Base-by-base conservation (phyloP, 2,113 vertebrate genomes). In the Alligator mississippiensis region DNA sequence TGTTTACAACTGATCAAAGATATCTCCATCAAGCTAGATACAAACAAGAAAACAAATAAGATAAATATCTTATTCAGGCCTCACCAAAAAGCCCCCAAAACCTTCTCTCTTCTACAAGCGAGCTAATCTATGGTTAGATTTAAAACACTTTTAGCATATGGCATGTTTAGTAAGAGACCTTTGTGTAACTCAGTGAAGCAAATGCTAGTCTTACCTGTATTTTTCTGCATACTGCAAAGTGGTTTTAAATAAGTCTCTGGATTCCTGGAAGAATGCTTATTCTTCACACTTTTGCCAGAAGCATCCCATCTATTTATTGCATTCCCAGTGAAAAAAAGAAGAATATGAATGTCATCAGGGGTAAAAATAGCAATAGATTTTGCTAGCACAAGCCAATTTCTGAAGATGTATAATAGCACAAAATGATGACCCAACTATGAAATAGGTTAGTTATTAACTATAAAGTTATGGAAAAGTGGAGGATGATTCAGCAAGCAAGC, bases 211-310 rank as follows among this genome's bases (percentile, higher is more conserved):
- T 38, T 95, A 97, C 89, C 93, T 95, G 30, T 62, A n/a, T 62
- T 87, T 96, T 92, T 90, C 92, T 87, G 90, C 30, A 88, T 68
- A 58, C 82, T 64, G 59, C 86, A 68, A 34, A 86, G 38, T 80
- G 85, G 84, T 87, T 38, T 80, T 24, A 82, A 75, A 4, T 84
- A 78, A 89, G 86, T 91, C 18, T 90, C 91, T n/a, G 55, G 77
- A 90, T 88, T 90, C 82, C 9, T 81, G 93, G 92, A 80, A 61
- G 21, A 82, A 91, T 83, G 89, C 57, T 95, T 94, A 85, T 82
- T 93, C 97, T 94, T 57, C 82, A 30, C 28, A 83, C 10, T 85
- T 87, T 78, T 93, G 85, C 90, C 85, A 85, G 85, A 95, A 80
- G 84, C 2, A 77, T 88, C 75, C 34, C 87, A 94, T 72, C 96